Percentiles rank a stretch among this genome's conserved stretches.
Evolutionary conservation across 2,113 vertebrate species (phyloP).

Genomic region (Henicopernis longicauda): DNA sequence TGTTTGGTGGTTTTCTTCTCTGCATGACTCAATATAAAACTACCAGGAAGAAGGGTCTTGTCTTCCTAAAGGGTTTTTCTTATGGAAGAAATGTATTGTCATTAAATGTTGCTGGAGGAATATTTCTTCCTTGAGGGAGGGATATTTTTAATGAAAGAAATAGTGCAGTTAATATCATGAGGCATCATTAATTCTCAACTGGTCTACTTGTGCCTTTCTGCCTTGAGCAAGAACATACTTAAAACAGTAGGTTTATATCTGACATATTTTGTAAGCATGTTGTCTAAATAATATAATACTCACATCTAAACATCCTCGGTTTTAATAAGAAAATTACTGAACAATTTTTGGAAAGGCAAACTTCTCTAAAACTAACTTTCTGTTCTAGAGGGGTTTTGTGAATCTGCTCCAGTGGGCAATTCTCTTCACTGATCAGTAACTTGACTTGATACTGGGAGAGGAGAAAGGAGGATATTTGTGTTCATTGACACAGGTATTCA

Average conservation of each 20-base stretch:
- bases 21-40: fast-evolving
- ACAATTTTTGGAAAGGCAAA: neutral
- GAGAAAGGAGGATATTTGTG: neutral
- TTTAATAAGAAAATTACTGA: neutral
- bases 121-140: neutral
- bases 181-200: neutral
- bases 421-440: neutral
- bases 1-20: neutral
- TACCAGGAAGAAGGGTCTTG: neutral
- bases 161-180: neutral
- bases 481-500: fast-evolving
- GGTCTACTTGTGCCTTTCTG: neutral
- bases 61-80: neutral
- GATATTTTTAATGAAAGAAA: neutral
- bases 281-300: neutral
- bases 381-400: neutral
- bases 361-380: neutral
- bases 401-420: neutral
- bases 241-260: neutral
- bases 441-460: neutral
- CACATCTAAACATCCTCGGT: neutral
- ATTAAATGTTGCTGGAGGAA: neutral
- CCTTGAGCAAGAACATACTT: neutral
- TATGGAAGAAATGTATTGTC: neutral
- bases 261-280: neutral